Evolutionary conservation across 2,113 vertebrate species (phyloP), one percentile per base, ranked within the genome.

Genomic region (Scomber scombrus): DNA sequence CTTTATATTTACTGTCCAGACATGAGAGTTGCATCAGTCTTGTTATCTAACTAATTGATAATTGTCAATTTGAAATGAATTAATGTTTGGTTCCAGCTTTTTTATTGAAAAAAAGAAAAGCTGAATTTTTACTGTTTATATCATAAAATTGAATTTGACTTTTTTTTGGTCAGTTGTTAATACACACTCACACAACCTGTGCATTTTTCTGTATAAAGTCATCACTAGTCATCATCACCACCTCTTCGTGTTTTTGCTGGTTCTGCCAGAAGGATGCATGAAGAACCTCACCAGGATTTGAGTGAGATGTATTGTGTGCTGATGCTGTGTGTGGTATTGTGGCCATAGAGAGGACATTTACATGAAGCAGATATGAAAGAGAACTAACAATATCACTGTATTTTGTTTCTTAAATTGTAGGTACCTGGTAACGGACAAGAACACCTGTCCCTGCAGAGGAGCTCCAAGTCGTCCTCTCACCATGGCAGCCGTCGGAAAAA

Each of bases 401-500:
- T 69, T 46, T 74, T 69, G 19, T 63, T 80, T 51, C 10, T 62
- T 5, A 19, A 68, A 70, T 50, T 13, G 54, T 86, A 98, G 98
- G 96, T 98, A 87, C 95, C 96, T 65, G 96, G 95, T 78, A 98
- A 98, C 12, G 94, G 95, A 78, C 97, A 97, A 57, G 98, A 99
- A 55, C 97, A 97, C 80, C 91, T 99, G 91, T 96, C 96, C 19
- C 91, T 97, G 82, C 98, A 99, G 92, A 97, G 98, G 95, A 95
- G 96, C 84, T 94, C 96, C 87, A 98, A 98, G 82, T 94, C 97
- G n/a, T 96, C 97, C 80, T 97, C 96, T 85, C 97, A 97, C 85
- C 96, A 98, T 80, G 93, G 95, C 94, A 97, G 95, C 94, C 95
- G 97, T 40, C 96, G 97, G 80, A 95, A 95, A 88, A 95, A 94